These are phyloP conservation scores for Timandra comae DNA, from an alignment of 2,888 invertebrate genomes.

Conservation along the genomic window DNA sequence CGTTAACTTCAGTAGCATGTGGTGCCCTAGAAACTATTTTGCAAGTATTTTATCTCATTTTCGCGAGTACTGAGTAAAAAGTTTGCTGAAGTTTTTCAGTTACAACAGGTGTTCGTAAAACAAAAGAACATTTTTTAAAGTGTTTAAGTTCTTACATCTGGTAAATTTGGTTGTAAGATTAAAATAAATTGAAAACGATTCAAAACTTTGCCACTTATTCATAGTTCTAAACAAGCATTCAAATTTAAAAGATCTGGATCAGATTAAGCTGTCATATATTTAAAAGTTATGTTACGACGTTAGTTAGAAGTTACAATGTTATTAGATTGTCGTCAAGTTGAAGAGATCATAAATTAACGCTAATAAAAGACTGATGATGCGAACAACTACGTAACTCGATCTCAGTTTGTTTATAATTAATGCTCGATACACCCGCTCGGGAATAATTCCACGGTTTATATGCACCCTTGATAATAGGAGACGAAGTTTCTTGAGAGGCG, in stretches of 20 bases:
- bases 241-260: too few species aligned
- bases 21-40: constrained; percentile 71
- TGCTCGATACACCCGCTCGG: constrained; percentile 58
- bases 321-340: constrained; percentile 1
- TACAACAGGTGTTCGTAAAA: constrained; percentile 71
- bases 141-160: too few species aligned
- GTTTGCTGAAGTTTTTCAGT: constrained; percentile 54
- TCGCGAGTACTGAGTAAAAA: constrained; percentile 64
- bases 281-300: too few species aligned
- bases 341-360: constrained; percentile 22
- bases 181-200: too few species aligned
- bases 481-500: constrained; percentile 69
- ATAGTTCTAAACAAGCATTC: too few species aligned
- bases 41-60: constrained; percentile 72
- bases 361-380: constrained; percentile 24
- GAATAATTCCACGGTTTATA: constrained; percentile 69
- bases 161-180: too few species aligned
- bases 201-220: too few species aligned
- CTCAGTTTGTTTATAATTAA: constrained; percentile 62
- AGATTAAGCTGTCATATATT: too few species aligned
- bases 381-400: constrained; percentile 40
- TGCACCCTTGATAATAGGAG: constrained; percentile 72
- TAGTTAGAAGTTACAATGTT: too few species aligned
- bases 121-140: constrained; percentile 7
- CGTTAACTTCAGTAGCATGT: constrained; percentile 63